phyloP scores from a whole-genome alignment of 2,797 vertebrate species.

The Gymnothorax reevesii region DNA sequence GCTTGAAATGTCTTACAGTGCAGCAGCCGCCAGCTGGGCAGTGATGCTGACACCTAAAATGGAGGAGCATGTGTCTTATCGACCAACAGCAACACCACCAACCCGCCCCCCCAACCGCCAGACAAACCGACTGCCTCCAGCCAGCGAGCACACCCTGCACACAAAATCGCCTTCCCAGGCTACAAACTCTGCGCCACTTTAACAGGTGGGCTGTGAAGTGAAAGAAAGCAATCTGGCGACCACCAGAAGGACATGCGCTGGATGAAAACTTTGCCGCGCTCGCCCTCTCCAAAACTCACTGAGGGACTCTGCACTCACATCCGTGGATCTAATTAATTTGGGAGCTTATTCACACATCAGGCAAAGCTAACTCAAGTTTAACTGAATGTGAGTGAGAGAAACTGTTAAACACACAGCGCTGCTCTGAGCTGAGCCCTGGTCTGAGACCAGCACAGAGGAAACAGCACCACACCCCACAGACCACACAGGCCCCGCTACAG shows the following conservation, averaged over 20 bases:
- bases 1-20: too few relatives aligned
- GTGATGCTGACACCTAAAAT: not conserved
- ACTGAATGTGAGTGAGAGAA: not conserved
- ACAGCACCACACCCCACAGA: not conserved
- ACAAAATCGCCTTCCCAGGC: not conserved
- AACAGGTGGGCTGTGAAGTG: not conserved
- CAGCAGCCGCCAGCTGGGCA: too few relatives aligned
- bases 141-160: too few relatives aligned
- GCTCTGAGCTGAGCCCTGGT: not conserved
- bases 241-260: not conserved
- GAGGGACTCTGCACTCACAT: not conserved
- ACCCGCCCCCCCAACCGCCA: too few relatives aligned
- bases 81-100: not conserved
- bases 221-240: not conserved
- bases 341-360: not conserved
- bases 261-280: not conserved
- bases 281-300: not conserved
- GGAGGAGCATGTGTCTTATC: too few relatives aligned
- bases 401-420: not conserved
- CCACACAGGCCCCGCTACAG: not conserved
- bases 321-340: not conserved
- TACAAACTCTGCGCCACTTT: not conserved
- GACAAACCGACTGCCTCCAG: not conserved
- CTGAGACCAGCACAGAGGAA: not conserved
- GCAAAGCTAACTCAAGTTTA: not conserved